phyloP scores from a whole-genome alignment of 2,797 vertebrate genomes.

The Rhynchotus rufescens region DNA sequence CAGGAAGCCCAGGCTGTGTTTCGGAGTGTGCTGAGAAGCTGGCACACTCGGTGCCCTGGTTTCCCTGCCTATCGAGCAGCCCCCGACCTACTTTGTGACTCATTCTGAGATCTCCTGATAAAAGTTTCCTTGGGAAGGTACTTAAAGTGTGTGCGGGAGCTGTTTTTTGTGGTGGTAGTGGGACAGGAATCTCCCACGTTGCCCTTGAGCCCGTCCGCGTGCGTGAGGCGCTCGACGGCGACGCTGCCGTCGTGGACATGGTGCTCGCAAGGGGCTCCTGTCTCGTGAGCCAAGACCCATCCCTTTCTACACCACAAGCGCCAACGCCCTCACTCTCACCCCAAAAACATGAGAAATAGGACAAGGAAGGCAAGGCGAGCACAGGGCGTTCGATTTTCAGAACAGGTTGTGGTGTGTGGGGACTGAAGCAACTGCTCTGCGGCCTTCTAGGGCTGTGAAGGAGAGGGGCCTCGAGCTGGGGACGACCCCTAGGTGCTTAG shows the following conservation, averaged over 20 bases:
- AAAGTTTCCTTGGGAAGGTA: not conserved
- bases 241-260: not conserved
- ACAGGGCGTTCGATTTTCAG: not conserved
- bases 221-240: not conserved
- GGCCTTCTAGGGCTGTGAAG: not conserved
- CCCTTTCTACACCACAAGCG: not conserved
- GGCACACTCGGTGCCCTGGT: not conserved
- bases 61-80: slow-evolving; percentile 34
- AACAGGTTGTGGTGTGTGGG: not conserved
- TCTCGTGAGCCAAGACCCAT: not conserved
- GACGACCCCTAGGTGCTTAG: not conserved
- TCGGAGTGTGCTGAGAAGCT: not conserved
- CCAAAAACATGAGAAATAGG: not conserved
- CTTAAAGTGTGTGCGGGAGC: not conserved
- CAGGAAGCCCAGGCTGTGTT: not conserved
- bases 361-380: not conserved
- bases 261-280: not conserved
- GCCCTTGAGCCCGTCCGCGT: not conserved
- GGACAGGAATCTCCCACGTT: not conserved
- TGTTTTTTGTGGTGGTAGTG: not conserved
- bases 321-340: not conserved
- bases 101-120: slow-evolving; percentile 14
- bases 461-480: not conserved
- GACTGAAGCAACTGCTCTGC: no score
- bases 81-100: slow-evolving; percentile 13